Conservation (phyloP, 1,140 invertebrate genomes). For the Delia radicum region DNA sequence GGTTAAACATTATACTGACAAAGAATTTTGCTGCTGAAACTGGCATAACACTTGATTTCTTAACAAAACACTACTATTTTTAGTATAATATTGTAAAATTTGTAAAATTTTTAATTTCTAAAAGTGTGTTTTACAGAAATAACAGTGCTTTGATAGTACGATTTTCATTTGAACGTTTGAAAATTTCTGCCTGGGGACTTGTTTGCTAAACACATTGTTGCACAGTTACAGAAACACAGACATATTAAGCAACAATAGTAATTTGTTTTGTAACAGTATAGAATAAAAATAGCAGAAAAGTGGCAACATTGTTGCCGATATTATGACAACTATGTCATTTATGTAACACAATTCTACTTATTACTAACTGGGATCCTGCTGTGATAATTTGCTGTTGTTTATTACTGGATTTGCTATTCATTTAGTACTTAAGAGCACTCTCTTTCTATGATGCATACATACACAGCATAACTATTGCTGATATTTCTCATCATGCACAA, state of each 20-base stretch:
- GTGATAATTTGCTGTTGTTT: conserved; percentile 23
- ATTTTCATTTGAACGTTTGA: too few species aligned
- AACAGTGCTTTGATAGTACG: too few species aligned
- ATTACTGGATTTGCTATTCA: conserved; percentile 13
- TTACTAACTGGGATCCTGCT: conserved; percentile 14
- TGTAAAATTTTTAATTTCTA: too few species aligned
- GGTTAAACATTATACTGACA: too few species aligned
- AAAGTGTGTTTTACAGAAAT: too few species aligned
- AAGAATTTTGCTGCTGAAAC: too few species aligned
- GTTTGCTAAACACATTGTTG: too few species aligned
- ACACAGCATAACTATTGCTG: neutral
- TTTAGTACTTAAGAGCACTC: neutral
- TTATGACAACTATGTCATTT: conserved; percentile 15
- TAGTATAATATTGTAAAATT: too few species aligned
- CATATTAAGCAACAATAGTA: neutral
- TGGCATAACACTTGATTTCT: too few species aligned
- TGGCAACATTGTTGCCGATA: neutral
- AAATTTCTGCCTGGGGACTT: too few species aligned
- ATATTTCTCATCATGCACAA: neutral
- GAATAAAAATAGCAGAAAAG: neutral
- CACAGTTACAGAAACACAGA: too few species aligned
- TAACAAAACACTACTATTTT: too few species aligned
- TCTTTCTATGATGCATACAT: neutral
- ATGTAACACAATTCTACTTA: neutral
- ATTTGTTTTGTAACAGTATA: neutral